Evolutionary conservation across 2,797 vertebrate species (phyloP).

Genomic region (Phylloscopus collybita): DNA sequence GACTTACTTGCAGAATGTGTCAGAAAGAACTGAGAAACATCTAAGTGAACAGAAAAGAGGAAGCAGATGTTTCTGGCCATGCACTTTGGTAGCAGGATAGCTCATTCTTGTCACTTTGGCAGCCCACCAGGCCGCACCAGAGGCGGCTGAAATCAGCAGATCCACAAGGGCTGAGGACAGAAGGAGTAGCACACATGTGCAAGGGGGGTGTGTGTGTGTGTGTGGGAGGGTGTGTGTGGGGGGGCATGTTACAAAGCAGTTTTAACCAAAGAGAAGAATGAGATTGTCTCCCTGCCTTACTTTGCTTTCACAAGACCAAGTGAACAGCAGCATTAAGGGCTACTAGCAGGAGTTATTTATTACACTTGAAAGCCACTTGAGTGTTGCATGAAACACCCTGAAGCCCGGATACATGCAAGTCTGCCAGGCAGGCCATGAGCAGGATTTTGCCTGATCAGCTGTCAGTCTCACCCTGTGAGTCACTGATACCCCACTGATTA

Average conservation of each 20-base stretch:
- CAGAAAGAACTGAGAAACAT: background rate
- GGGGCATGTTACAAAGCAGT: background rate
- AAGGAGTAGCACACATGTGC: rapidly evolving
- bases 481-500: too few relatives aligned
- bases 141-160: background rate
- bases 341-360: background rate
- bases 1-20: background rate
- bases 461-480: background rate
- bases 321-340: background rate
- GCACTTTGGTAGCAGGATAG: background rate
- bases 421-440: background rate
- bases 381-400: background rate
- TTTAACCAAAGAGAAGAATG: background rate
- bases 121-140: background rate
- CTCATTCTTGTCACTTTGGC: background rate
- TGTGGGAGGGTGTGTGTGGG: too few relatives aligned
- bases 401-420: background rate
- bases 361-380: conserved; percentile 31
- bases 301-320: background rate
- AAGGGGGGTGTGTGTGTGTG: too few relatives aligned
- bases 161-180: background rate
- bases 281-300: background rate
- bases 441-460: background rate
- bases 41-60: background rate
- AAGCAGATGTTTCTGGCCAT: background rate